phyloP scores from a whole-genome alignment of 2,888 invertebrate species.

The Hyppa rectilinea region DNA sequence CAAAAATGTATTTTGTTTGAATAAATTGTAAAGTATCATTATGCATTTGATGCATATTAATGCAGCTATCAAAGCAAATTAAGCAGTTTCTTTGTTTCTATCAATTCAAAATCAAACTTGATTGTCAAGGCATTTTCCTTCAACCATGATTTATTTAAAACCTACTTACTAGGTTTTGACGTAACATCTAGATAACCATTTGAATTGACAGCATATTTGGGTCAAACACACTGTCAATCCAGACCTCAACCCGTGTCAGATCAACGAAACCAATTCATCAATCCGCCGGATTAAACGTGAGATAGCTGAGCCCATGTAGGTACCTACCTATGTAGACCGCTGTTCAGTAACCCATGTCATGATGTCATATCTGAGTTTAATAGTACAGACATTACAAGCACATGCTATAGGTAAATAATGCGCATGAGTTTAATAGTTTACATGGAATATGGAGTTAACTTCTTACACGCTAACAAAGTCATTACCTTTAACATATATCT shows the following conservation, averaged over 20 bases:
- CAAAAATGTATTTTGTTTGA: not conserved
- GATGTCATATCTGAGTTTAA: conserved; percentile 35
- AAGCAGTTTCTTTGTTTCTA: not conserved
- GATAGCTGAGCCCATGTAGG: not conserved
- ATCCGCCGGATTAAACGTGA: conserved; percentile 9
- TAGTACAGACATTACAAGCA: conserved; percentile 19
- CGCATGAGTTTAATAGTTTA: conserved; percentile 32
- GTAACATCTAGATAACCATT: no score
- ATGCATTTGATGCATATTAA: not conserved
- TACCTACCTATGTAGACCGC: not conserved
- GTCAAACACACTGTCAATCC: conserved; percentile 3
- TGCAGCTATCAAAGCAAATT: not conserved
- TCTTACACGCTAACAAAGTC: conserved; percentile 12
- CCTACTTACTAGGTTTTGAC: not conserved
- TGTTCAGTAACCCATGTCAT: conserved; percentile 19
- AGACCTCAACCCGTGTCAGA: not conserved
- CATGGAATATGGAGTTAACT: conserved; percentile 30
- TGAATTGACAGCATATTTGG: not conserved
- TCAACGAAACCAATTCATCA: not conserved
- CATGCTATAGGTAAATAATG: conserved; percentile 41
- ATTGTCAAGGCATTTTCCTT: not conserved
- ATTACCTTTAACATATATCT: conserved; percentile 7
- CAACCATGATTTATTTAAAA: not conserved
- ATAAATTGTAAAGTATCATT: not conserved
- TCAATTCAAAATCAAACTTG: not conserved